Conservation (phyloP, 2,113 vertebrate genomes). For the Pica pica region DNA sequence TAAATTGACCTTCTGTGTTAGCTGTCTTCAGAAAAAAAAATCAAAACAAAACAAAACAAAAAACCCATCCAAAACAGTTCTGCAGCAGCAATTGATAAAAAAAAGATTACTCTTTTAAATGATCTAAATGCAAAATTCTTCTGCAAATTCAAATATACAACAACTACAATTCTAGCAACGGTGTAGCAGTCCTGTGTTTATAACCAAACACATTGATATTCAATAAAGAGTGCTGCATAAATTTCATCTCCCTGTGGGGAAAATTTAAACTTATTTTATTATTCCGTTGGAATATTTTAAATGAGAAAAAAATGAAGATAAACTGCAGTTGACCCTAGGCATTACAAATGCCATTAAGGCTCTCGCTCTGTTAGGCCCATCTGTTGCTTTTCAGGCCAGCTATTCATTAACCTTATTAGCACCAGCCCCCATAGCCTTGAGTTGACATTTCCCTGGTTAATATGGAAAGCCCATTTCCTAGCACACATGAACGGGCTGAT, state of each 20-base stretch:
- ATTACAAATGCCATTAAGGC: conserved; percentile 70
- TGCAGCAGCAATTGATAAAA: not conserved
- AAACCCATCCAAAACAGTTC: not conserved
- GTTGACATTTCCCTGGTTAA: conserved; percentile 71
- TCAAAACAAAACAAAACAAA: not conserved
- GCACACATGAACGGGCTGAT: conserved; percentile 48
- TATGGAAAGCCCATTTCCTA: conserved; percentile 56
- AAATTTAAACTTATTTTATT: conserved; percentile 70
- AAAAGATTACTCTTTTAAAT: not conserved
- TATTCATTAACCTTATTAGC: conserved; percentile 78
- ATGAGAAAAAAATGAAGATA: conserved; percentile 73
- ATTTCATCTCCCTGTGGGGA: conserved; percentile 66
- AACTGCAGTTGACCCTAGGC: conserved; percentile 71
- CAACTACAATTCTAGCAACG: not conserved
- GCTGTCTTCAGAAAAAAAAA: not conserved
- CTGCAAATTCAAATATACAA: conserved; percentile 20
- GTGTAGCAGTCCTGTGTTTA: conserved; percentile 25
- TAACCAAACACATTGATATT: conserved; percentile 65
- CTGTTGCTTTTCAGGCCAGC: conserved; percentile 72
- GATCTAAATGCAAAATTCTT: not conserved
- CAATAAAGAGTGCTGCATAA: conserved; percentile 66
- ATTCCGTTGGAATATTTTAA: conserved; percentile 71
- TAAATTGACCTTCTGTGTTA: not conserved
- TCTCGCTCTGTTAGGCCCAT: conserved; percentile 62
- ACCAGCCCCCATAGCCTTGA: conserved; percentile 66